A percentile compares a stretch with the other conserved stretches of the same genome.
Evolutionary conservation across 1,140 invertebrate species (phyloP).

Genomic region (Drosophila leontia): DNA sequence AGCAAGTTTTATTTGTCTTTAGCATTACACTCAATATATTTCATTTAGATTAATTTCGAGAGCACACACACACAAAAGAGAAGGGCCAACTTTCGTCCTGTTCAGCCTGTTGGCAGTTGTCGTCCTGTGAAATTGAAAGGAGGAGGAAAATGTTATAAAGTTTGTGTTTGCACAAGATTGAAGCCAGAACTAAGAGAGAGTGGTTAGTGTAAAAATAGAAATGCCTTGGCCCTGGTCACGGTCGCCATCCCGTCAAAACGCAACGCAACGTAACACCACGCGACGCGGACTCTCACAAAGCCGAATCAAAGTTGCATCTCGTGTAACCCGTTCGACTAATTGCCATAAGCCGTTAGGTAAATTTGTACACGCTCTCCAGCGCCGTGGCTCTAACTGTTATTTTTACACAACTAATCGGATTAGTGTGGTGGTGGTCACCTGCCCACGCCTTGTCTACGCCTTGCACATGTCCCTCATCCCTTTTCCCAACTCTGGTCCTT

Average conservation of each 20-base stretch:
- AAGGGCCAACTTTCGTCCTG: constrained; percentile 6
- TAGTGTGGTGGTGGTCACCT: constrained; percentile 21
- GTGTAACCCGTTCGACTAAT: constrained; percentile 67
- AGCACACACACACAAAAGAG: constrained; percentile 24
- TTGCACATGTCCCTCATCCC: not conserved
- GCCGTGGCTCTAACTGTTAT: constrained; percentile 33
- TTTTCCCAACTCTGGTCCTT: not conserved
- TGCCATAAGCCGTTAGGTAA: constrained; percentile 73
- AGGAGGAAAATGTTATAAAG: constrained; percentile 15
- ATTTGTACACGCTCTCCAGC: constrained; percentile 35
- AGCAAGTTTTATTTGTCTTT: constrained; percentile 55
- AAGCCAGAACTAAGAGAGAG: constrained; percentile 2
- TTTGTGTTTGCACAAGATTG: constrained; percentile 34
- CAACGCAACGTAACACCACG: constrained; percentile 15
- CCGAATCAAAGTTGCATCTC: constrained; percentile 54
- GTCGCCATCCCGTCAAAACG: not conserved
- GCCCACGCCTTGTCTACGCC: not conserved
- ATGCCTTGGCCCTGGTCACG: constrained; percentile 5
- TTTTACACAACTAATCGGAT: constrained; percentile 75
- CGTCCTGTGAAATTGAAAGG: constrained; percentile 21
- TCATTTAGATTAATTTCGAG: constrained; percentile 55
- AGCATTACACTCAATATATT: constrained; percentile 54
- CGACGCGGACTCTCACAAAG: constrained; percentile 26
- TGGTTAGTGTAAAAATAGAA: constrained; percentile 29
- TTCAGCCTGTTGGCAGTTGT: constrained; percentile 40